Percentiles rank a stretch among this genome's conserved stretches.
Evolutionary conservation across 2,888 invertebrate genomes (phyloP).

Genomic region (Tachina lurida): DNA sequence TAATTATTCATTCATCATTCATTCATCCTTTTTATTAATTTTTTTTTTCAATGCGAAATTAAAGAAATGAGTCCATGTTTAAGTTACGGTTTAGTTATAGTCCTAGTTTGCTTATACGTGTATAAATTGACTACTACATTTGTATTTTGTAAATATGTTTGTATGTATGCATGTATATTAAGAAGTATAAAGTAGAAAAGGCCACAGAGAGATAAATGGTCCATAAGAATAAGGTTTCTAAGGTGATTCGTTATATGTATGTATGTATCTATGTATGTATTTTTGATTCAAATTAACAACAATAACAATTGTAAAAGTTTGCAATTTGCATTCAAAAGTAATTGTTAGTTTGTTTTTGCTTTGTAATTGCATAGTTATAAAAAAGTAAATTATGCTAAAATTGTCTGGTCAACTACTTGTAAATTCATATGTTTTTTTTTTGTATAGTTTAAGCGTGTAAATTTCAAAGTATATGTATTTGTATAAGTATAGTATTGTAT

Average conservation of each 20-base stretch:
- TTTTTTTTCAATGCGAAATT: constrained; percentile 30
- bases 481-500: constrained; percentile 48
- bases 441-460: constrained; percentile 51
- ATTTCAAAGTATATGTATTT: constrained; percentile 42
- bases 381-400: constrained; percentile 52
- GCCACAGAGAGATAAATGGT: constrained; percentile 76
- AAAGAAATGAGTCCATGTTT: constrained; percentile 52
- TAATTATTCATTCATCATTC: background rate
- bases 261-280: background rate
- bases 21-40: background rate
- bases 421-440: constrained; percentile 21
- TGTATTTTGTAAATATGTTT: background rate
- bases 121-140: constrained; percentile 69
- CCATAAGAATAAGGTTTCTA: constrained; percentile 72
- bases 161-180: constrained; percentile 26
- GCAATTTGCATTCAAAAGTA: constrained; percentile 48
- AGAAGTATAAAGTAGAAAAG: constrained; percentile 75
- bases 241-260: constrained; percentile 32
- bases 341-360: constrained; percentile 30
- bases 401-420: constrained; percentile 41
- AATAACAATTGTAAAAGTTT: constrained; percentile 71
- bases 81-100: constrained; percentile 58
- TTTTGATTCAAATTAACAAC: constrained; percentile 75
- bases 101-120: constrained; percentile 52
- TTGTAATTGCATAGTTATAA: constrained; percentile 64